phyloP scores from a whole-genome alignment of 2,888 invertebrate genomes.

The Polyommatus iphigenia region DNA sequence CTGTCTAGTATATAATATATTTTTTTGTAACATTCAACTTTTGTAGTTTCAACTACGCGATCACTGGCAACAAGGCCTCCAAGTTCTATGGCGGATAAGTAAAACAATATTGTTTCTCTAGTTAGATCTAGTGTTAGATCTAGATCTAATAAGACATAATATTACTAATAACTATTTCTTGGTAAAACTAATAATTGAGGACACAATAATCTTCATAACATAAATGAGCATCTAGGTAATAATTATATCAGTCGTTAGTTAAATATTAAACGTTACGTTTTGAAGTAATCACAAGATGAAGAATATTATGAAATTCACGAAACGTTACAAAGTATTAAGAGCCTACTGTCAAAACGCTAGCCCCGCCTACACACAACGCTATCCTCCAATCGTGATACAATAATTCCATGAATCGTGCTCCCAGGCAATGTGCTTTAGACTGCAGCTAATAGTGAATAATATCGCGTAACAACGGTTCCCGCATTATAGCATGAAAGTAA shows the following conservation, averaged over 20 bases:
- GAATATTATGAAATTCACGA: background rate
- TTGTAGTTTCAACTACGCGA: background rate
- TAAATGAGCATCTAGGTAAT: background rate
- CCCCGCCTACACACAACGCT: too few relatives aligned
- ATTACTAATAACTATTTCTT: background rate
- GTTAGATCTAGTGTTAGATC: too few relatives aligned
- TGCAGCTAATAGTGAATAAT: too few relatives aligned
- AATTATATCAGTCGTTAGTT: background rate
- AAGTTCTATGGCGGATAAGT: background rate
- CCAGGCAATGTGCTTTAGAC: too few relatives aligned
- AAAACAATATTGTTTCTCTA: background rate
- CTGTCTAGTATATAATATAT: too few relatives aligned
- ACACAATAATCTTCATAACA: background rate
- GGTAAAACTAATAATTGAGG: background rate
- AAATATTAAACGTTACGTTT: background rate
- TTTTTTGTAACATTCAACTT: background rate
- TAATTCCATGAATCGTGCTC: too few relatives aligned
- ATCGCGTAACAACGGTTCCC: too few relatives aligned
- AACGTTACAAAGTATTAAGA: background rate
- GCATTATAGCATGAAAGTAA: too few relatives aligned
- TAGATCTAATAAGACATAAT: background rate
- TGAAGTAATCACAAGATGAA: background rate
- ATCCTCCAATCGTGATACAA: too few relatives aligned
- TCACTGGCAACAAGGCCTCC: background rate
- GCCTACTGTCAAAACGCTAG: too few relatives aligned